A percentile compares a stretch with the other conserved stretches of the same genome.
Conservation (phyloP, 2,113 vertebrate genomes). For the Odocoileus virginianus region DNA sequence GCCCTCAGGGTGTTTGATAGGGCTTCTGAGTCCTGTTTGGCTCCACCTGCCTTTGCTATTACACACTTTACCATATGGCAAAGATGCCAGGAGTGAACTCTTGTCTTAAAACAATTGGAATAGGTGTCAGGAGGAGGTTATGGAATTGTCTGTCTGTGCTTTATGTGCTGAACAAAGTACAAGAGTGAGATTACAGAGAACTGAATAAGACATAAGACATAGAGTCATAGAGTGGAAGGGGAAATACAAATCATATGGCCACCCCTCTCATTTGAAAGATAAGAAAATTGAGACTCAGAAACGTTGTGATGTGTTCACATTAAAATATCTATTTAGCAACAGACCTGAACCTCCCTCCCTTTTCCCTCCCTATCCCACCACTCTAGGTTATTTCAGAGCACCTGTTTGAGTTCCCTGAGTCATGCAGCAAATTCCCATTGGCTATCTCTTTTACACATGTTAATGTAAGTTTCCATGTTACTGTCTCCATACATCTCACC, state of each 20-base stretch:
- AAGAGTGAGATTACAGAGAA: not conserved
- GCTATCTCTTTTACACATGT: not conserved
- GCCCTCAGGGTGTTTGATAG: conserved; percentile 16
- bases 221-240: not conserved
- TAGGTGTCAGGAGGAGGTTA: conserved; percentile 28
- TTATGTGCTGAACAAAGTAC: conserved; percentile 4
- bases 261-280: conserved; percentile 11
- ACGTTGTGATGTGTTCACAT: not conserved
- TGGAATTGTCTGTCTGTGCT: conserved; percentile 15
- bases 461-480: not conserved
- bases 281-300: not conserved
- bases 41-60: conserved; percentile 1
- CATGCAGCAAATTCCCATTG: not conserved
- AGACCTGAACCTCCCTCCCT: not conserved
- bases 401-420: not conserved
- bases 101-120: conserved; percentile 13
- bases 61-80: conserved; percentile 26
- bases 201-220: not conserved
- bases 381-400: not conserved
- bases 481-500: not conserved
- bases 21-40: conserved; percentile 27
- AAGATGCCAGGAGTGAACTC: conserved; percentile 19
- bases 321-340: conserved; percentile 9
- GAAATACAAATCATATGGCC: not conserved
- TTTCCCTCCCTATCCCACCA: not conserved